phyloP scores from a whole-genome alignment of 1,140 invertebrate species.

The Habropoda laboriosa region DNA sequence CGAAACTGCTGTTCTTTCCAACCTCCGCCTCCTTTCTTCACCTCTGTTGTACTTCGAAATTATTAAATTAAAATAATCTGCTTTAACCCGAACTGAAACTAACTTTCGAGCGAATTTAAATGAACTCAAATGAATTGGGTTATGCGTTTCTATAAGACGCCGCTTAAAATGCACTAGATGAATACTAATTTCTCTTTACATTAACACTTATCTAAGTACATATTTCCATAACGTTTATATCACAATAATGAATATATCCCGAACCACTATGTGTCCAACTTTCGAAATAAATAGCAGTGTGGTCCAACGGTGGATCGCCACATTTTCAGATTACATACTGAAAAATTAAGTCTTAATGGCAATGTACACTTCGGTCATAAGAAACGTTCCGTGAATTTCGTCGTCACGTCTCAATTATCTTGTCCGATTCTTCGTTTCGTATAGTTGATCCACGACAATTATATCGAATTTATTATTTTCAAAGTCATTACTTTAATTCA shows the following conservation, averaged over 20 bases:
- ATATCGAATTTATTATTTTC: no score
- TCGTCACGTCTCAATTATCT: no score
- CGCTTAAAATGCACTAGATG: not conserved
- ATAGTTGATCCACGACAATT: no score
- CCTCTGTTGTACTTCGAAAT: constrained; percentile 12
- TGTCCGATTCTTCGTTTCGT: no score
- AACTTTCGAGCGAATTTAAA: constrained; percentile 36
- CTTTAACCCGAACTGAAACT: constrained; percentile 9
- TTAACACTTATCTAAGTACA: not conserved
- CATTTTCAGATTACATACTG: no score
- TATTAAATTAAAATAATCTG: constrained; percentile 36
- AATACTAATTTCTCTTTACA: constrained; percentile 6
- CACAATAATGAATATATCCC: not conserved
- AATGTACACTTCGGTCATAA: no score
- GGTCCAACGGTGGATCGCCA: no score
- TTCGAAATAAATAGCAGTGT: no score
- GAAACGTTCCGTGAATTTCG: no score
- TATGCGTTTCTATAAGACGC: not conserved
- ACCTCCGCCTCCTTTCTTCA: not conserved
- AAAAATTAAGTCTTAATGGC: no score
- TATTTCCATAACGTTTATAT: not conserved
- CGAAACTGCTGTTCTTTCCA: constrained; percentile 9
- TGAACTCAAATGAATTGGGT: not conserved
- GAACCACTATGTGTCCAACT: no score
- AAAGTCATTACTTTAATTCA: no score